These are phyloP conservation scores for Hipparchia semele DNA, from an alignment of 2,888 invertebrate genomes.

Conservation along the genomic window DNA sequence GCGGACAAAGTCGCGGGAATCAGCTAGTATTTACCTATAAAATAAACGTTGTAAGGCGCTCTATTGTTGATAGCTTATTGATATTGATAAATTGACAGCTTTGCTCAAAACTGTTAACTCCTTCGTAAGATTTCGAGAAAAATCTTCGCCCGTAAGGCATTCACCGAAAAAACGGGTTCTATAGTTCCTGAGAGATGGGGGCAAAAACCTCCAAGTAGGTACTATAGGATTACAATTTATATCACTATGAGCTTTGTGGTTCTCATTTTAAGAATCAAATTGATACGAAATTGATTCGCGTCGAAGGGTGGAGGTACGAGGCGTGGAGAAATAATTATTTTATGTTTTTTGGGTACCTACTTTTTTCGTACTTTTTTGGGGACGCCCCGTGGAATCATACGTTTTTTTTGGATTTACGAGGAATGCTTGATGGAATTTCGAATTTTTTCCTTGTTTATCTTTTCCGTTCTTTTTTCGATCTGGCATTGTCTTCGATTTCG, in stretches of 20 bases:
- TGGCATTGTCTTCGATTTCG: too few species aligned
- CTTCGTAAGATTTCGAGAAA: constrained; percentile 52
- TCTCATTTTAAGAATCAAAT: not conserved
- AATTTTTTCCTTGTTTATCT: too few species aligned
- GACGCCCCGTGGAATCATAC: not conserved
- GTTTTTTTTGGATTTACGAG: not conserved
- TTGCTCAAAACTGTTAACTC: constrained; percentile 45
- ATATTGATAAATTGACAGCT: constrained; percentile 14
- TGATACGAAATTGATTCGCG: not conserved
- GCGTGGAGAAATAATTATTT: not conserved
- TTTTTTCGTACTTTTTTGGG: not conserved
- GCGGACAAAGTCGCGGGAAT: too few species aligned
- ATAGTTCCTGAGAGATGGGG: constrained; percentile 56
- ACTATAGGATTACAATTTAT: constrained; percentile 17
- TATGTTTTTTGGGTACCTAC: not conserved
- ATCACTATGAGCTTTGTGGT: constrained; percentile 20
- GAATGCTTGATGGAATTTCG: too few species aligned
- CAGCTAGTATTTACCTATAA: too few species aligned
- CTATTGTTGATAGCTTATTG: constrained; percentile 7
- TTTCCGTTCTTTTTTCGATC: too few species aligned
- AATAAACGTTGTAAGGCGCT: too few species aligned
- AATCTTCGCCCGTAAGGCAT: constrained; percentile 58
- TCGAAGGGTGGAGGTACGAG: not conserved
- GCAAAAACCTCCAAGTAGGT: constrained; percentile 56
- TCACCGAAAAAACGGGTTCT: constrained; percentile 60